Base-by-base conservation (phyloP, 2,888 invertebrate genomes). In the Oegoconia quadripuncta region DNA sequence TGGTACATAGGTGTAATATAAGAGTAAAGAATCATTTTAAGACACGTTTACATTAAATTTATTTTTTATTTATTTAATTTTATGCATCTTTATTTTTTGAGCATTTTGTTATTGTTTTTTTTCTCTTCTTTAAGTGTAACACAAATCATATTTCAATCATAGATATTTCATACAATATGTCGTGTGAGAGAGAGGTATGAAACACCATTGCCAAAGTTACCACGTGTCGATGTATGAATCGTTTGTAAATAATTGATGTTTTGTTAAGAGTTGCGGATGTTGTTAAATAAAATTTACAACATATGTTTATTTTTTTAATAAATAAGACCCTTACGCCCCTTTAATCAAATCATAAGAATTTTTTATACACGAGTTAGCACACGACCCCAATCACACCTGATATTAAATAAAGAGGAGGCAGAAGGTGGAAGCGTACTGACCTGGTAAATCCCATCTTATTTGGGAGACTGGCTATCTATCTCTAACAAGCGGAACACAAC, bases 121-220 rank as follows among this genome's bases (percentile, higher is more conserved):
- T n/a, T n/a, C n/a, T n/a, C n/a, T n/a, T n/a, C n/a, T n/a, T n/a
- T n/a, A n/a, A n/a, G n/a, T n/a, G n/a, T n/a, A n/a, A n/a, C n/a
- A n/a, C n/a, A n/a, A n/a, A n/a, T n/a, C n/a, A n/a, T n/a, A n/a
- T n/a, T n/a, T n/a, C n/a, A n/a, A n/a, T n/a, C n/a, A n/a, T n/a
- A n/a, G n/a, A n/a, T n/a, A n/a, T n/a, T n/a, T n/a, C n/a, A n/a
- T n/a, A n/a, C n/a, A 20, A 6, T 4, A 20, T 4, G 20, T 20
- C 20, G 8, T 20, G 4, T 4, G 20, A 20, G 20, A 20, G 20
- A 20, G 5, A 20, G 20, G 16, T 15, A 15, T 15, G 8, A 22
- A 12, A 34, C 38, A 37, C 38, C 27, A 28, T 41, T 32, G 39
- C 46, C 44, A 46, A 41, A 46, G 46, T 46, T 44, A 46, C 44